Base-by-base conservation (phyloP, 2,113 vertebrate species). In the Potamarius usumacintae region DNA sequence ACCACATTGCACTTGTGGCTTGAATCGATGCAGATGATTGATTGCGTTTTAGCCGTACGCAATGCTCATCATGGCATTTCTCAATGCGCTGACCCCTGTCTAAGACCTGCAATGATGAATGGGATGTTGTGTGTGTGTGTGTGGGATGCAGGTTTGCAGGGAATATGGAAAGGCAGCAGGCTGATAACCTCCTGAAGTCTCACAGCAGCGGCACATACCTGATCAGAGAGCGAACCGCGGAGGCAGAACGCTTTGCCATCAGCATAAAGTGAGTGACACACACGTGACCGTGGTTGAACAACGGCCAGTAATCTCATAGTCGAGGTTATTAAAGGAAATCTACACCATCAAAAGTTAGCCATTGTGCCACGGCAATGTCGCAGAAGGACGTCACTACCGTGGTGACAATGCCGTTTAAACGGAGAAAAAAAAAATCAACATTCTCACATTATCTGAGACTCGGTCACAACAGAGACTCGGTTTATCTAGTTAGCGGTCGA, bases 171-270 rank as follows among this genome's bases (percentile, higher is more conserved):
- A 92, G 98, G 63, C 97, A 98, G 90, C 98, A 99, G 93, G 97
- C 98, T 0, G 98, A 99, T 95, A 99, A 97, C 93, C 95, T 99
- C 90, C 95, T 99, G 30, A 99, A 98, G 84, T 95, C 97, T 3
- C 98, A 98, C 4, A 94, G 95, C 91, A 99, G 97, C 0, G 98
- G 98, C 84, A 99, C 98, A 11, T 99, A 99, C 95, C 95, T 99
- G 88, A 97, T 99, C 94, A 94, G 98, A 80, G 98, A 99, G 95
- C 95, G 98, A 88, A 97, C 98, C 0, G 97, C 97, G 0, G 98
- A 99, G 93, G 98, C 98, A 0, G 98, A 99, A 93, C 95, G 97
- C 84, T 99, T 99, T 3, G 98, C 98, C 92, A 99, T 99, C 92
- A 99, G 98, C 87, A 99, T 99, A 91, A 99, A 99, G 98, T 99